Conservation (phyloP, 2,113 vertebrate species). For the Eira barbara region DNA sequence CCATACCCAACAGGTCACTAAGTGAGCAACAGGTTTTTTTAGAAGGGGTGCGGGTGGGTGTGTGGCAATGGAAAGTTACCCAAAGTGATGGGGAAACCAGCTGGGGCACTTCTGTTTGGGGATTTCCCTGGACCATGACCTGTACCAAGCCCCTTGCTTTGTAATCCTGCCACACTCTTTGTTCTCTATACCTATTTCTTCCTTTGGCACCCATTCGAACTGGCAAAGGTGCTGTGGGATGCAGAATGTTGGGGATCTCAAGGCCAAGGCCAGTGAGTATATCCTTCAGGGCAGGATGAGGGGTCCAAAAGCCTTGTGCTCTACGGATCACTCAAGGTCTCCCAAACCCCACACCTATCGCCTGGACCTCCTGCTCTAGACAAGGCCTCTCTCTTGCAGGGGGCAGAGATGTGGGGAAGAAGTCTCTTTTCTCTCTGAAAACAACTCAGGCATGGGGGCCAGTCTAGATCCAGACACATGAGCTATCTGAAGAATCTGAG, state of each 20-base stretch:
- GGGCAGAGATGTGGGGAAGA: background rate
- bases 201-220: background rate
- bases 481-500: background rate
- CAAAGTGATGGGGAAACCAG: conserved; percentile 63
- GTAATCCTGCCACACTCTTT: background rate
- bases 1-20: background rate
- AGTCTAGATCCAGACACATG: background rate
- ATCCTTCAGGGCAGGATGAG: background rate
- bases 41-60: conserved; percentile 7
- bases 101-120: conserved; percentile 63
- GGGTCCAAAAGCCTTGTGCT: background rate
- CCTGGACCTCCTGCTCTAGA: background rate
- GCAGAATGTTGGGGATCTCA: background rate
- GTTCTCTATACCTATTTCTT: background rate
- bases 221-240: background rate
- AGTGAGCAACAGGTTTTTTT: conserved; percentile 44
- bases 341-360: background rate
- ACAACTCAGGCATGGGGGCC: background rate
- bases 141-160: background rate
- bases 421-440: background rate
- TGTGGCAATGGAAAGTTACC: conserved; percentile 72
- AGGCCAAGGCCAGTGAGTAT: background rate
- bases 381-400: background rate
- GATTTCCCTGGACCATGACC: conserved; percentile 67
- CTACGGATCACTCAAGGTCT: background rate